phyloP scores from a whole-genome alignment of 2,888 invertebrate genomes.

The Eledona agricola region DNA sequence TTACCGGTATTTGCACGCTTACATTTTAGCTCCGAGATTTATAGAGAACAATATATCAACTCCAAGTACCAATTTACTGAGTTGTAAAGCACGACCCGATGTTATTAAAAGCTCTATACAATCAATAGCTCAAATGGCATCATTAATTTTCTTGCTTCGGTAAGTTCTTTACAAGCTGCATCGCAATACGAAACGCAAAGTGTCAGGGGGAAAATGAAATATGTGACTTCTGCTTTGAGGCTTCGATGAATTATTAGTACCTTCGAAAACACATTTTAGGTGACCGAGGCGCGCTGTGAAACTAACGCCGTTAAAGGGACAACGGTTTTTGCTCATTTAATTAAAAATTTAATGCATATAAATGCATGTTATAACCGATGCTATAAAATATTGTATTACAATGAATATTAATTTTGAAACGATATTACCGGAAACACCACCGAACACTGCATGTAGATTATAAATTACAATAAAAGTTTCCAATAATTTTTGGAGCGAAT shows the following conservation, averaged over 20 bases:
- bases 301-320: no score
- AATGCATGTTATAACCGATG: conserved; percentile 17
- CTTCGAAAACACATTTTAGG: conserved; percentile 29
- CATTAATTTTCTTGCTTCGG: conserved; percentile 53
- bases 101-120: conserved; percentile 54
- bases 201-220: conserved; percentile 47
- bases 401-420: conserved; percentile 28
- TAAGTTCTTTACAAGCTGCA: conserved; percentile 49
- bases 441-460: conserved; percentile 25
- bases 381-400: conserved; percentile 25
- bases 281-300: conserved; percentile 11
- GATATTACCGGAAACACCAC: conserved; percentile 21
- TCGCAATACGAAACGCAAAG: conserved; percentile 46
- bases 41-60: conserved; percentile 53
- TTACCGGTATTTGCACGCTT: conserved; percentile 54
- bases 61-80: conserved; percentile 55
- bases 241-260: conserved; percentile 33
- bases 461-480: conserved; percentile 24
- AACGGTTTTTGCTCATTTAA: no score
- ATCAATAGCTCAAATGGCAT: conserved; percentile 54
- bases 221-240: conserved; percentile 46
- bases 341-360: conserved; percentile 28
- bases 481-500: conserved; percentile 17
- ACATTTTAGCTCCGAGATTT: conserved; percentile 52
- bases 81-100: conserved; percentile 55